phyloP scores from a whole-genome alignment of 2,888 invertebrate species.

The Trichopoda pennipes region DNA sequence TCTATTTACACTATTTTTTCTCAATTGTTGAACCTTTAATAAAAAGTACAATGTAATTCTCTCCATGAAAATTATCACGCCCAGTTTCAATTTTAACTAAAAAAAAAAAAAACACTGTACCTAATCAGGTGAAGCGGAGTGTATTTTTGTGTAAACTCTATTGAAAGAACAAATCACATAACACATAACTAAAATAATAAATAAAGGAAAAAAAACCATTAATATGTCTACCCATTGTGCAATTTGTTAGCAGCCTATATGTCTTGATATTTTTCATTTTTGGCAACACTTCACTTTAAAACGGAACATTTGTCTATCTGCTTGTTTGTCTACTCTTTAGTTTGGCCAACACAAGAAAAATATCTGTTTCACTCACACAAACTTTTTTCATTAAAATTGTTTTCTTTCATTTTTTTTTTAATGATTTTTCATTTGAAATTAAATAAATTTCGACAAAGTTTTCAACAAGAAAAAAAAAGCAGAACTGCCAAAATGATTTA shows the following conservation, averaged over 20 bases:
- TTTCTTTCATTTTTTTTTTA: conserved; percentile 1
- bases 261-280: conserved; percentile 27
- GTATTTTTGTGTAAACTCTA: no score
- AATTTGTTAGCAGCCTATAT: conserved; percentile 34
- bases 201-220: no score
- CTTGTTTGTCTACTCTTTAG: conserved; percentile 37
- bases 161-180: no score
- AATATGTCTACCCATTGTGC: conserved; percentile 23
- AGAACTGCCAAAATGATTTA: background rate
- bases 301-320: conserved; percentile 6
- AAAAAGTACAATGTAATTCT: no score
- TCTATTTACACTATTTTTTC: no score
- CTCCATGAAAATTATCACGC: no score
- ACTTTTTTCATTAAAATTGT: conserved; percentile 41
- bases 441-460: conserved; percentile 37
- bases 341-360: conserved; percentile 25
- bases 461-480: background rate
- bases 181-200: no score
- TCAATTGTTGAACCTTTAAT: no score
- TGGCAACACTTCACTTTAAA: conserved; percentile 41
- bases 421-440: conserved; percentile 45
- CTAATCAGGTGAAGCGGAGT: no score
- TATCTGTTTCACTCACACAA: conserved; percentile 22
- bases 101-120: no score
- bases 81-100: no score